These are phyloP conservation scores for Pseudococcus jackbeardsleyi DNA, from an alignment of 2,888 invertebrate genomes.

Conservation along the genomic window DNA sequence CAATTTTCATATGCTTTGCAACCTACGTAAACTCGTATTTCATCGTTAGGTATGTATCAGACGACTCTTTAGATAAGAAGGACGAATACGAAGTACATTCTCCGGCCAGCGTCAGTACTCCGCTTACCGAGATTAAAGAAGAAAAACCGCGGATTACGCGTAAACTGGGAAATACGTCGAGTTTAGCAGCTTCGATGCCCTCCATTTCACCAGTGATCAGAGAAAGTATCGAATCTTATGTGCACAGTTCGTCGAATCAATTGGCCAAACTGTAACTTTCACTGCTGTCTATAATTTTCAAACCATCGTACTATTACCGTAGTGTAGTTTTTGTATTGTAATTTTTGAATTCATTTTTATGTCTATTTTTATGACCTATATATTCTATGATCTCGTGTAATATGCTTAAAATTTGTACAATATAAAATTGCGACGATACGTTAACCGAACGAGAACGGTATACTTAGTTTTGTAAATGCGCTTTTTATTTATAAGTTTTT, in stretches of 20 bases:
- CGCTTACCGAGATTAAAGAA: conserved; percentile 13
- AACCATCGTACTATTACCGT: conserved; percentile 14
- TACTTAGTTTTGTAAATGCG: conserved; percentile 8
- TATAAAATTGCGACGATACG: neutral
- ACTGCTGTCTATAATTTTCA: neutral
- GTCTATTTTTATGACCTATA: neutral
- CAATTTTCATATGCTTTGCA: neutral
- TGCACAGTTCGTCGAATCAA: conserved; percentile 38
- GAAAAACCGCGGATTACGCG: neutral
- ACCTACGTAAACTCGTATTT: neutral
- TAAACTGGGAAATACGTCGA: neutral
- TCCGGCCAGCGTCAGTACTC: neutral
- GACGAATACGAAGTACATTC: conserved; percentile 39
- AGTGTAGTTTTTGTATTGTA: conserved; percentile 28
- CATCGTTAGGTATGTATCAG: conserved; percentile 30
- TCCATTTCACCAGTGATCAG: conserved; percentile 48
- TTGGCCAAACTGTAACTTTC: conserved; percentile 58
- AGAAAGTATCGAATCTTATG: conserved; percentile 50
- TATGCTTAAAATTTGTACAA: neutral
- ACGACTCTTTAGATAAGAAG: conserved; percentile 48
- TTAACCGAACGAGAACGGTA: neutral
- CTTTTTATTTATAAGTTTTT: neutral
- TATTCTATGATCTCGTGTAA: conserved; percentile 50
- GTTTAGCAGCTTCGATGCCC: conserved; percentile 42
- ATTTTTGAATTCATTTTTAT: conserved; percentile 30